Evolutionary conservation across 2,113 vertebrate species (phyloP).

Genomic region (Epinephelus moara): DNA sequence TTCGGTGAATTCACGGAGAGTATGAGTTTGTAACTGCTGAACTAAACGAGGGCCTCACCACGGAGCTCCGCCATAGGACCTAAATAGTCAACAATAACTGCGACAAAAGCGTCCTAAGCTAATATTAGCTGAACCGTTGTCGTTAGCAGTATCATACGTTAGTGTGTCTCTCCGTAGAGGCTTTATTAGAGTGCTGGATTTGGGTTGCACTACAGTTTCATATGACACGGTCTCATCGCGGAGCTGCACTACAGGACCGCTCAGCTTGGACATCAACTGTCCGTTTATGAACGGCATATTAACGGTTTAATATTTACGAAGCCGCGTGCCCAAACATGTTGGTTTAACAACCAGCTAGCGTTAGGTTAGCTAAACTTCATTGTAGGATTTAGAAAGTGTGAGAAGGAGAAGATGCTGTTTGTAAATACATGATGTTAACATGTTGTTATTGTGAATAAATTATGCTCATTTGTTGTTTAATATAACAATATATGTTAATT

Average conservation of each 20-base stretch:
- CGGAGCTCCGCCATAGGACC: conserved; percentile 87
- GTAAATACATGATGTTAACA: no score
- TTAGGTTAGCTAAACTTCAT: no score
- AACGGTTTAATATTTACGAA: background rate
- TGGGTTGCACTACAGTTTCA: background rate
- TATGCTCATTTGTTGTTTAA: no score
- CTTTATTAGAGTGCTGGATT: rapidly evolving
- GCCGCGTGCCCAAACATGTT: background rate
- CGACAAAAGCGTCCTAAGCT: conserved; percentile 4
- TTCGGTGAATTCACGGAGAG: conserved; percentile 2
- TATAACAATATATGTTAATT: no score
- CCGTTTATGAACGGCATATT: background rate
- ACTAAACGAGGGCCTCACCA: conserved; percentile 81
- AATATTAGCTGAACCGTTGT: rapidly evolving
- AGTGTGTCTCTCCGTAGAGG: rapidly evolving
- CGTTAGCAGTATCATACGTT: rapidly evolving
- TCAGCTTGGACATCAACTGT: background rate
- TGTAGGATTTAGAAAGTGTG: no score
- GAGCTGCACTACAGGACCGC: conserved; percentile 79
- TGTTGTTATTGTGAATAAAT: no score
- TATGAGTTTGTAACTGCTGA: conserved; percentile 73
- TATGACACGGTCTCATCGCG: conserved; percentile 60
- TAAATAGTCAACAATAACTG: conserved; percentile 66
- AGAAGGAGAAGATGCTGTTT: no score
- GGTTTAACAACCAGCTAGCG: background rate